These are phyloP conservation scores for zebrafish (Danio rerio) DNA, from an alignment of 2,113 vertebrate genomes.

Conservation along the genomic window GRCz12tu NC_133194.1:21633001-21633500, in stretches of 20 bases:
- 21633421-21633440: background rate
- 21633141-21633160: background rate
- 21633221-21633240: slow-evolving; percentile 89
- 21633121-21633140: slow-evolving; percentile 69
- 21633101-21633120: slow-evolving; percentile 91
- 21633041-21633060: slow-evolving; percentile 89
- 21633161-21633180: background rate
- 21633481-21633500: too few relatives aligned
- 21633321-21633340: too few relatives aligned
- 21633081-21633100: slow-evolving; percentile 88
- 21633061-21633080: slow-evolving; percentile 87
- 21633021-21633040: slow-evolving; percentile 87
- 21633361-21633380: background rate
- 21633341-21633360: background rate
- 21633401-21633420: background rate
- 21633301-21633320: background rate
- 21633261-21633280: slow-evolving; percentile 93
- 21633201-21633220: slow-evolving; percentile 80
- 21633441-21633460: background rate
- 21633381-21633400: background rate
- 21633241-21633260: slow-evolving; percentile 97
- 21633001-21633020: background rate
- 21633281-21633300: slow-evolving; percentile 93
- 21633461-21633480: background rate
- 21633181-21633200: background rate